Conservation (phyloP, 2,888 invertebrate genomes). For the Cosmopolites sordidus region DNA sequence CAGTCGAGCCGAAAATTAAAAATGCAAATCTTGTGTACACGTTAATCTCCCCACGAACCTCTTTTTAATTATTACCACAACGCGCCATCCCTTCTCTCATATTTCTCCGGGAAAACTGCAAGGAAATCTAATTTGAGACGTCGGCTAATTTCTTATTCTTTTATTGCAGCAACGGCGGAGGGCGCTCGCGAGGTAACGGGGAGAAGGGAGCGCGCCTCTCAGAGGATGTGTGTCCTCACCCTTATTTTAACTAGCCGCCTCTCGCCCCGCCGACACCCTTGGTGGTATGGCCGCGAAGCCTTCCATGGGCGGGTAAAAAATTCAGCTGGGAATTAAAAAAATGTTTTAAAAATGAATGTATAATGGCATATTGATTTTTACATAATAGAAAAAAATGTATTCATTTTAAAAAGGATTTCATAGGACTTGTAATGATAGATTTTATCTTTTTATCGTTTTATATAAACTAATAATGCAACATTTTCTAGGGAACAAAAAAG, state of each 20-base stretch:
- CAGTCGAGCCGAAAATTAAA: conserved; percentile 13
- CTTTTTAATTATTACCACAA: conserved; percentile 29
- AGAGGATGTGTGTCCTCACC: conserved; percentile 36
- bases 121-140: conserved; percentile 35
- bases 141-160: conserved; percentile 37
- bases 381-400: no score
- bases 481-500: no score
- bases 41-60: conserved; percentile 26
- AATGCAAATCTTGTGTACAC: conserved; percentile 29
- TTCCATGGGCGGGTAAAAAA: conserved; percentile 32
- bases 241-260: conserved; percentile 39
- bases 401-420: no score
- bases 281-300: conserved; percentile 18
- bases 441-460: no score
- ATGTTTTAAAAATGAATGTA: no score
- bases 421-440: no score
- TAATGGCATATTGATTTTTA: no score
- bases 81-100: conserved; percentile 24
- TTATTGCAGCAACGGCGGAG: conserved; percentile 28
- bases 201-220: conserved; percentile 16
- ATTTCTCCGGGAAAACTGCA: conserved; percentile 31
- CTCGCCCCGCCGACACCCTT: conserved; percentile 13
- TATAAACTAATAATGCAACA: no score
- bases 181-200: conserved; percentile 23
- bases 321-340: not conserved